phyloP scores from a whole-genome alignment of 2,797 vertebrate genomes.

The Bufotes viridis region DNA sequence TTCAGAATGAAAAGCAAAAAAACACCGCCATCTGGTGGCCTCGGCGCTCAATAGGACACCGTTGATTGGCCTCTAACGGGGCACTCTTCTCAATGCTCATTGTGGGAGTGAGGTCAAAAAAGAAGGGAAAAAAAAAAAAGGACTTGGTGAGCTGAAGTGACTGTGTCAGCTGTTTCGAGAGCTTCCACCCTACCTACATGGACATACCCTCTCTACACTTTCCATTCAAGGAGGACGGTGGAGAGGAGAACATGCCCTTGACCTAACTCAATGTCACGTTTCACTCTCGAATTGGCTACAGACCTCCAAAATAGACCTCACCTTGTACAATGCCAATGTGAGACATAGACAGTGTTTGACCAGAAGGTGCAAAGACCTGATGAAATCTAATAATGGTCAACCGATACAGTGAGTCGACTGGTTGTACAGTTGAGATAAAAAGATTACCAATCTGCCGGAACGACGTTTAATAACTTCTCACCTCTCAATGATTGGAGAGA shows the following conservation, averaged over 20 bases:
- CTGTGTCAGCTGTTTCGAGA: constrained; percentile 41
- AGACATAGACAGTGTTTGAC: background rate
- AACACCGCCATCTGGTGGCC: constrained; percentile 72
- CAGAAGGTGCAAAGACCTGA: background rate
- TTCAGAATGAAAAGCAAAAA: constrained; percentile 51
- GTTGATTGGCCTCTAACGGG: constrained; percentile 14
- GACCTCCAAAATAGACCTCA: constrained; percentile 1
- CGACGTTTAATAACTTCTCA: background rate
- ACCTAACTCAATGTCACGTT: constrained; percentile 2
- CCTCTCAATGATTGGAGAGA: background rate
- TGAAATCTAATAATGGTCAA: background rate
- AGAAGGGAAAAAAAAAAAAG: background rate
- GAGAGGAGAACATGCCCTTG: background rate
- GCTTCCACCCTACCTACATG: background rate
- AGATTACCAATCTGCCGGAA: background rate
- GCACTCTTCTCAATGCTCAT: background rate
- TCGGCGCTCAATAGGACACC: background rate
- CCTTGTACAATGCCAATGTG: constrained; percentile 1
- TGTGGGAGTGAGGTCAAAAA: constrained; percentile 23
- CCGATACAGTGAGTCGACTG: background rate
- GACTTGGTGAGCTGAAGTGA: constrained; percentile 21
- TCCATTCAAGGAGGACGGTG: background rate
- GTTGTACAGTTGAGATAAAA: background rate
- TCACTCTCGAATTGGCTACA: constrained; percentile 1
- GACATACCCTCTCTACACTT: background rate